phyloP scores from a whole-genome alignment of 64 coral and sea anemone species.

The Trachythela sp. region DNA sequence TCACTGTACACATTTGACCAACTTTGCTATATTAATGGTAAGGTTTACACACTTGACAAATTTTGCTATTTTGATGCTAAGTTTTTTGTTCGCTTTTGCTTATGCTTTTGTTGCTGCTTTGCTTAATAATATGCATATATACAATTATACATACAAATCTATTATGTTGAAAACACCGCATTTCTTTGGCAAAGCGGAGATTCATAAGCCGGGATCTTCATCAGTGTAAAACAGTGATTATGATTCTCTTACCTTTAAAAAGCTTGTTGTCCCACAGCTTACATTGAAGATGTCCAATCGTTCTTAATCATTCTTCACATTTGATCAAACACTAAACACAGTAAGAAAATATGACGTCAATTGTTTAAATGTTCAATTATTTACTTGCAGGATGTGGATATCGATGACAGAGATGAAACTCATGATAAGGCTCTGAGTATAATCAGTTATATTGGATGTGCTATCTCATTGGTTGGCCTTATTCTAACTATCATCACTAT shows the following conservation, averaged over 20 bases:
- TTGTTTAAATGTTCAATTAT: background rate
- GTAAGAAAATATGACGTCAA: background rate
- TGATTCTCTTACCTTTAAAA: too few species aligned
- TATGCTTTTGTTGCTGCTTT: too few species aligned
- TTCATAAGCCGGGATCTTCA: too few species aligned
- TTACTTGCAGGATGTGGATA: background rate
- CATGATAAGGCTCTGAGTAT: background rate
- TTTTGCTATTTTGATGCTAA: background rate
- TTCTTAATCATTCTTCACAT: background rate
- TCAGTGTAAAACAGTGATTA: background rate
- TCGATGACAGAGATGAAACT: background rate
- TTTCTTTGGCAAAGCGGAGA: too few species aligned
- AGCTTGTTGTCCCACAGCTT: background rate
- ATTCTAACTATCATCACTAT: background rate
- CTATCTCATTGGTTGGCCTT: background rate
- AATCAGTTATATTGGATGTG: conserved; percentile 4
- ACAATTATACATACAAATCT: too few species aligned
- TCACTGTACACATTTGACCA: background rate
- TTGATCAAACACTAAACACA: background rate
- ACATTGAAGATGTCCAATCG: background rate
- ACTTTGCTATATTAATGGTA: conserved; percentile 20
- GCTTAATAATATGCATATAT: too few species aligned
- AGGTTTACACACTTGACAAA: background rate
- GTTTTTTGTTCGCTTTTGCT: too few species aligned
- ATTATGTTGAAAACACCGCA: too few species aligned